Evolutionary conservation across 2,888 invertebrate genomes (phyloP).

Genomic region (Ectemnius lituratus): DNA sequence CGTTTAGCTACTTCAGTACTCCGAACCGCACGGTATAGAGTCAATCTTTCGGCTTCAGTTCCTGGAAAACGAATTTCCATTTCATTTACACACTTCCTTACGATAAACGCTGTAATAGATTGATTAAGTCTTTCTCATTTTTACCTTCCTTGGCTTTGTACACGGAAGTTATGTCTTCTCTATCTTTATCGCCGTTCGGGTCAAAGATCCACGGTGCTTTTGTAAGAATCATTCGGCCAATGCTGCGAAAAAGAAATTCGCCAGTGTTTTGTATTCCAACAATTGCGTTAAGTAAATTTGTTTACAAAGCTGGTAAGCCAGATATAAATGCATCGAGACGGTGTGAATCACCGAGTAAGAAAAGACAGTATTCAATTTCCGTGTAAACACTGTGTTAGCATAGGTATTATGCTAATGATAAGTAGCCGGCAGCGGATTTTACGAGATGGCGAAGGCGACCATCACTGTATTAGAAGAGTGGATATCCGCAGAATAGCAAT

Average conservation of each 20-base stretch:
- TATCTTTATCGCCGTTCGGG: conserved; percentile 85
- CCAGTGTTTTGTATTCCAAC: background rate
- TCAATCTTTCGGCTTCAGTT: conserved; percentile 85
- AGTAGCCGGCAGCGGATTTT: background rate
- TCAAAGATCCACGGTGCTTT: conserved; percentile 87
- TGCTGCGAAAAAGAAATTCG: conserved; percentile 77
- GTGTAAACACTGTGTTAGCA: conserved; percentile 17
- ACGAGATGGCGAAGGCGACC: conserved; percentile 1
- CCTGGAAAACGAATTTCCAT: conserved; percentile 73
- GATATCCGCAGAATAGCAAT: conserved; percentile 13
- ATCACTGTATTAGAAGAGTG: conserved; percentile 4
- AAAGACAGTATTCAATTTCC: background rate
- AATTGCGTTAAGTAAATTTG: background rate
- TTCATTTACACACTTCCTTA: too few relatives aligned
- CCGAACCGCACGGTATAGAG: conserved; percentile 87
- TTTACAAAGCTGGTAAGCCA: background rate
- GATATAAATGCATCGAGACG: background rate
- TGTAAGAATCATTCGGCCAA: conserved; percentile 87
- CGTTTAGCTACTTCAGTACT: conserved; percentile 84
- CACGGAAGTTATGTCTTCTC: conserved; percentile 83
- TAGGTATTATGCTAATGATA: conserved; percentile 12
- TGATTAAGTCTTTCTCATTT: background rate
- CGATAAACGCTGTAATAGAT: background rate
- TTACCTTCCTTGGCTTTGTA: conserved; percentile 86
- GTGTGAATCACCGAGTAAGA: background rate